Conservation (phyloP, 1,140 invertebrate species). For the Bicyclus anynana region DNA sequence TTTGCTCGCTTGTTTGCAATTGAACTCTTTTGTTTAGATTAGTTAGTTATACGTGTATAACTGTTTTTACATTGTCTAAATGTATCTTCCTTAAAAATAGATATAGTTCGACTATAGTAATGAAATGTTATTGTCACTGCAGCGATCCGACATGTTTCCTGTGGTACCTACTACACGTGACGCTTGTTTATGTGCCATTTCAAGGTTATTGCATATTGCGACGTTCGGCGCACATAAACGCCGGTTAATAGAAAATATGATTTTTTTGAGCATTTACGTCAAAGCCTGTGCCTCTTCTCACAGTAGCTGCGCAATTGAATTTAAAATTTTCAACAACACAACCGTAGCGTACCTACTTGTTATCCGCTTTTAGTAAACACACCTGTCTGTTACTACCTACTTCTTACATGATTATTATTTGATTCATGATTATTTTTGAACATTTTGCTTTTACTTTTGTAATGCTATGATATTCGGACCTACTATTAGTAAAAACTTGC, state of each 20-base stretch:
- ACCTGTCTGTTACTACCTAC: too few relatives aligned
- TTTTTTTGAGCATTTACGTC: slow-evolving; percentile 25
- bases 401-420: too few relatives aligned
- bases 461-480: too few relatives aligned
- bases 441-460: too few relatives aligned
- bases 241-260: slow-evolving; percentile 33
- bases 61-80: neutral
- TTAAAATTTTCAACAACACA: neutral
- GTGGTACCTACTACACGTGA: slow-evolving; percentile 42
- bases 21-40: too few relatives aligned
- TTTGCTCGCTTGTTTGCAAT: too few relatives aligned
- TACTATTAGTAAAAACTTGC: too few relatives aligned
- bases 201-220: slow-evolving; percentile 63
- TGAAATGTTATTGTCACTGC: slow-evolving; percentile 20
- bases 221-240: slow-evolving; percentile 47
- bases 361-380: too few relatives aligned
- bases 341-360: too few relatives aligned
- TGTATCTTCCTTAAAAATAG: neutral
- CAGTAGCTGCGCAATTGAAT: neutral
- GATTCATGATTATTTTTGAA: too few relatives aligned
- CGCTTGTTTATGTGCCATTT: slow-evolving; percentile 56
- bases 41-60: too few relatives aligned
- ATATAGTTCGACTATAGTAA: slow-evolving; percentile 4
- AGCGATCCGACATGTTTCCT: slow-evolving; percentile 36
- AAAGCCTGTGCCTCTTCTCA: neutral